Conservation (phyloP, 2,888 invertebrate genomes). For the Osmoderma eremita region DNA sequence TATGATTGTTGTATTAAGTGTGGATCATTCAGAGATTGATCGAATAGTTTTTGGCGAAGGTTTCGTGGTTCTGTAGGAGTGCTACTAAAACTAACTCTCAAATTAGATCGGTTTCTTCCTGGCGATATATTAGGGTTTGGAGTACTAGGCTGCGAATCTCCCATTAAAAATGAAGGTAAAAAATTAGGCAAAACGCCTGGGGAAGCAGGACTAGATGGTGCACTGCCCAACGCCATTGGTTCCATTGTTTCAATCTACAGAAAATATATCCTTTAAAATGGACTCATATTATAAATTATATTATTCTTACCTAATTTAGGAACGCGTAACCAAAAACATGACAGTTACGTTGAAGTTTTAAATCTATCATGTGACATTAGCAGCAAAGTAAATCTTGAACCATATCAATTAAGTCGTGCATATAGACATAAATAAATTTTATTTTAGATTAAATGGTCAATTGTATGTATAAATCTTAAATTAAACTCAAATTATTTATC, state of each 20-base stretch:
- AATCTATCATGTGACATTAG: conserved; percentile 33
- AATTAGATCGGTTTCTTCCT: conserved; percentile 54
- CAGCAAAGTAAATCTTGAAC: background rate
- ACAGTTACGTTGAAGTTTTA: conserved; percentile 38
- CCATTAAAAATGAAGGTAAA: conserved; percentile 81
- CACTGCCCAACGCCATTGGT: conserved; percentile 85
- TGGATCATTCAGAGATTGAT: conserved; percentile 55
- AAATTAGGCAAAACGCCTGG: conserved; percentile 75
- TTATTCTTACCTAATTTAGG: background rate
- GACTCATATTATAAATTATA: background rate
- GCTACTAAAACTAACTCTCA: conserved; percentile 42
- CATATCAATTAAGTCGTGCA: background rate
- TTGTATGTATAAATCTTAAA: too few relatives aligned
- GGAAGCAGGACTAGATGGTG: conserved; percentile 76
- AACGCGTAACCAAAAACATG: conserved; percentile 11
- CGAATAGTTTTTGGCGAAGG: conserved; percentile 58
- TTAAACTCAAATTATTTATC: too few relatives aligned
- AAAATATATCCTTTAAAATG: conserved; percentile 9
- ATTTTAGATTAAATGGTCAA: too few relatives aligned
- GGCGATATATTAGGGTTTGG: conserved; percentile 57
- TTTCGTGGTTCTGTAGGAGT: conserved; percentile 52
- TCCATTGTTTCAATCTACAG: conserved; percentile 69
- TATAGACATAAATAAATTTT: background rate
- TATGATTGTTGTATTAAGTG: conserved; percentile 58
- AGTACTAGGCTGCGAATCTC: conserved; percentile 72